These are phyloP conservation scores for Dolomedes plantarius DNA, from an alignment of 2,888 invertebrate genomes.

Conservation along the genomic window DNA sequence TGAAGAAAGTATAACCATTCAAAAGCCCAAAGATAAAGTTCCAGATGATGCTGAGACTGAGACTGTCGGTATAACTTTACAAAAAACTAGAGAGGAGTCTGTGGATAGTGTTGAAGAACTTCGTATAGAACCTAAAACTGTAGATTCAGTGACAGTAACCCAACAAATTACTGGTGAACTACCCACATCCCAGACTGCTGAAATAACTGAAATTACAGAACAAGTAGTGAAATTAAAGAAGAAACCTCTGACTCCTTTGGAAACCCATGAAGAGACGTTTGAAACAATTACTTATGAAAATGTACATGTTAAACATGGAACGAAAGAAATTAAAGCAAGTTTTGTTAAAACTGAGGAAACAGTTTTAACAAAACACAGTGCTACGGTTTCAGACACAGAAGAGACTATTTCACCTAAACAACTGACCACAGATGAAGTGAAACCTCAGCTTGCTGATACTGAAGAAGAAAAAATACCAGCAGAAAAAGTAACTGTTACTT, in stretches of 20 bases:
- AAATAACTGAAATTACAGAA: neutral
- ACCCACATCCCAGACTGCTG: neutral
- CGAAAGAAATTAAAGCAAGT: neutral
- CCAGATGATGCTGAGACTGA: constrained; percentile 17
- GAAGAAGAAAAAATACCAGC: constrained; percentile 20
- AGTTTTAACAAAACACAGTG: neutral
- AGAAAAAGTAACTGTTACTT: neutral
- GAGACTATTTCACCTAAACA: neutral
- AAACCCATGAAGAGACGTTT: neutral
- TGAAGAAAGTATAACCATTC: constrained; percentile 71
- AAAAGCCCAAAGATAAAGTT: constrained; percentile 41
- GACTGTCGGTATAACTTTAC: too few species aligned
- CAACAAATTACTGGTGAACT: neutral
- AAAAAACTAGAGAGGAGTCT: neutral
- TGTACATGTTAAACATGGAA: neutral
- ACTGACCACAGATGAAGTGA: neutral
- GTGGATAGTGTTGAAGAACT: neutral
- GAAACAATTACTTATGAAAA: neutral
- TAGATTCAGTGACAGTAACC: neutral
- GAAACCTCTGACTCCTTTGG: neutral
- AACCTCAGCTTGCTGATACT: neutral
- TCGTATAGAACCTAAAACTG: neutral
- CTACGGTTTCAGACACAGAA: neutral
- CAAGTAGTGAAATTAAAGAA: neutral
- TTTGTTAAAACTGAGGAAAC: neutral